Evolutionary conservation across 2,113 vertebrate genomes (phyloP), one percentile per base, ranked within the genome.

Genomic region (Pachycephala philippinensis): DNA sequence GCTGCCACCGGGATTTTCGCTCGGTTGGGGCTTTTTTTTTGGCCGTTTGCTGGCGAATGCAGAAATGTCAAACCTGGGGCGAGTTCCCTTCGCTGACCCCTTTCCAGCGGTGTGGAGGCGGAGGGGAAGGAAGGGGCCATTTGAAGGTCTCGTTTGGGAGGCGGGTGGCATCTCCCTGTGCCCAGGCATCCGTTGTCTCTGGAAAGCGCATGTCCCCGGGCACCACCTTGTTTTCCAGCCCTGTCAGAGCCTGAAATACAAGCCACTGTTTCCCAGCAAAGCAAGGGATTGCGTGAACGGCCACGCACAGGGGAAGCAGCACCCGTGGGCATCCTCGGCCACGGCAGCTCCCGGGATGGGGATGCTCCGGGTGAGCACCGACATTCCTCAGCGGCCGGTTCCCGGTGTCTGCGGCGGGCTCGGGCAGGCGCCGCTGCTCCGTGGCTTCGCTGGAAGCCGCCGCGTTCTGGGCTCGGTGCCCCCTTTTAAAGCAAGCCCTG

Each of bases 401-500:
- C 74, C 42, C 50, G 2, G 5, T 2, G 4, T 60, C 44, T 1
- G 9, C 7, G 3, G 66, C 0, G 21, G 69, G 88, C 78, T 94
- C 3, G 3, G 85, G 20, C 69, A 44, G 87, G 78, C 57, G 9
- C 82, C 11, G 30, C 72, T 24, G 74, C 72, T 91, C 77, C 23
- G 3, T 54, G 74, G 63, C 59, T 93, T 76, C 14, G 1, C 79
- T 61, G 83, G 89, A 90, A 93, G 76, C 83, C 2, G 24, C 53
- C 4, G 5, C 12, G 4, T 33, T 59, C 74, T 96, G 95, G 95
- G 95, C 95, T 95, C 87, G 0, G 19, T 89, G 93, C 95, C 95
- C 93, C 94, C 57, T 95, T 90, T 76, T 68, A 79, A 68, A 94
- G 87, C 91, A 47, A 95, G 89, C 49, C 81, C 93, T 96, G 95